Evolutionary conservation across 2,113 vertebrate species (phyloP).

Genomic region (Argyrosomus japonicus): DNA sequence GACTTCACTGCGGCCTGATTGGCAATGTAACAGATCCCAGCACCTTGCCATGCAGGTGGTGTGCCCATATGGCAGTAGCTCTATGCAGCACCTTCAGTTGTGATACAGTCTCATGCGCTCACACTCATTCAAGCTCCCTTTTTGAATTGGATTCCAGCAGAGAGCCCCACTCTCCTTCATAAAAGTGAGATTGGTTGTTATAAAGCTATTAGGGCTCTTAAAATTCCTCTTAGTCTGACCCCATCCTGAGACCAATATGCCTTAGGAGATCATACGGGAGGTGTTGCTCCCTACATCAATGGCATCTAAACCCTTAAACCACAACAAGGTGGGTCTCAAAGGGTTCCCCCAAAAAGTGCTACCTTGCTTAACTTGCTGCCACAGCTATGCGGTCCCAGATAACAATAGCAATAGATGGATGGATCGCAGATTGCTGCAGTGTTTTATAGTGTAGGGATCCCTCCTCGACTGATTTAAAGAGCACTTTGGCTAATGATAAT

Average conservation of each 20-base stretch:
- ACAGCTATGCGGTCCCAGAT: background rate
- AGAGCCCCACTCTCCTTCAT: background rate
- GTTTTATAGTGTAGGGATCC: background rate
- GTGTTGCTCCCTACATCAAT: background rate
- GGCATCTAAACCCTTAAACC: background rate
- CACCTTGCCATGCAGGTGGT: constrained; percentile 39
- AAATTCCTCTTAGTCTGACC: constrained; percentile 3
- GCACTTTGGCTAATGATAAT: background rate
- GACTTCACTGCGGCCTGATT: constrained; percentile 28
- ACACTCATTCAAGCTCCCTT: background rate
- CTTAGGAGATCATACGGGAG: background rate
- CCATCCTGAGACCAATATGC: constrained; percentile 6
- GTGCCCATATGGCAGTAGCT: constrained; percentile 46
- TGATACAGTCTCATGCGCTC: constrained; percentile 11
- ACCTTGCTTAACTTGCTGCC: background rate
- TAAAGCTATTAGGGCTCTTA: constrained; percentile 7
- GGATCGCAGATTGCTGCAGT: background rate
- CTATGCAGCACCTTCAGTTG: background rate
- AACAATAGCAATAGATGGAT: background rate
- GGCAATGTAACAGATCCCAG: constrained; percentile 14
- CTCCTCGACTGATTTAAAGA: background rate
- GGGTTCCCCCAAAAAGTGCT: background rate
- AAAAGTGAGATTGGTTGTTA: background rate
- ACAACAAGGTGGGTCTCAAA: background rate
- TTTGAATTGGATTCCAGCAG: constrained; percentile 28